A percentile compares a stretch with the other conserved stretches of the same genome.
phyloP scores from a whole-genome alignment of 2,888 invertebrate genomes.

The Tillus elongatus region DNA sequence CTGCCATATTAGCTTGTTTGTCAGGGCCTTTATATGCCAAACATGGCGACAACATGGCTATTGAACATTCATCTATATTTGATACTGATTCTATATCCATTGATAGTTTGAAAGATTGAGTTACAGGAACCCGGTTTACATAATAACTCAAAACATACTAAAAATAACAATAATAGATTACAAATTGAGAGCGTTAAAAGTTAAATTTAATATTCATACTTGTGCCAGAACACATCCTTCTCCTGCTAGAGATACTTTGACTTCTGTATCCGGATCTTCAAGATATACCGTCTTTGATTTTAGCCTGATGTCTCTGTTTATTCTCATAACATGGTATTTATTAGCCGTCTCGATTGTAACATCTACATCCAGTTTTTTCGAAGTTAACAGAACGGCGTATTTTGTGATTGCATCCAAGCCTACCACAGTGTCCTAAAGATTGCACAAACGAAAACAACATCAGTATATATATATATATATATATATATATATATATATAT shows the following conservation, averaged over 20 bases:
- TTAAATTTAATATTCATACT: constrained; percentile 32
- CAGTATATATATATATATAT: too few species aligned
- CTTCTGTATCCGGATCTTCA: constrained; percentile 40
- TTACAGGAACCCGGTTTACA: constrained; percentile 41
- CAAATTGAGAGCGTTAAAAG: not conserved
- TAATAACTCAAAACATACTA: constrained; percentile 47
- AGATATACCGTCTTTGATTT: constrained; percentile 42
- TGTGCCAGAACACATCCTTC: constrained; percentile 50
- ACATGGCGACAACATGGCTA: constrained; percentile 39
- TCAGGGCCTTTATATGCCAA: constrained; percentile 38
- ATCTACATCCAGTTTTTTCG: constrained; percentile 40
- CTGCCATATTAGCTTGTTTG: constrained; percentile 51
- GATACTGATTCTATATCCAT: constrained; percentile 41
- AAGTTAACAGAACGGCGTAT: constrained; percentile 44
- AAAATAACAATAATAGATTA: constrained; percentile 17
- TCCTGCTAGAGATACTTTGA: constrained; percentile 45
- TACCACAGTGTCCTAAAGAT: constrained; percentile 49
- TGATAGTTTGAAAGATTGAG: constrained; percentile 46
- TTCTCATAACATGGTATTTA: constrained; percentile 39
- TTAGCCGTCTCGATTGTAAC: constrained; percentile 41
- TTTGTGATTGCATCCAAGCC: constrained; percentile 52
- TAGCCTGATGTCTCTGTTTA: constrained; percentile 44
- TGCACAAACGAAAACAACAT: too few species aligned
- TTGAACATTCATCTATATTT: constrained; percentile 42
- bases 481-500: too few species aligned